phyloP scores from a whole-genome alignment of 2,888 invertebrate genomes.

The Rhingia rostrata region DNA sequence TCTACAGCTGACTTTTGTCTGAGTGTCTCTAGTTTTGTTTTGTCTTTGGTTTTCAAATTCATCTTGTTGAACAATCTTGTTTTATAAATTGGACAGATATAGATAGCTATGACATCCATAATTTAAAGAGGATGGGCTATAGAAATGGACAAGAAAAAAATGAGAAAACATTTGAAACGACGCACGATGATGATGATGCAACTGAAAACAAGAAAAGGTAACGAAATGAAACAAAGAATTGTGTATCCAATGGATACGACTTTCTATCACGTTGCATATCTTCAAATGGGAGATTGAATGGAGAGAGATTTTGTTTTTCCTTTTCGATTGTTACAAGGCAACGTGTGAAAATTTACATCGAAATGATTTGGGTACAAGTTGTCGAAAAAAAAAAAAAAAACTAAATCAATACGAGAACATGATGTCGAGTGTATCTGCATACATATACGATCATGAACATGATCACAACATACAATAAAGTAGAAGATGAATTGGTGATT shows the following conservation, averaged over 20 bases:
- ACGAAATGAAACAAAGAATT: constrained; percentile 29
- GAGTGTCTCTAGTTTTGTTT: constrained; percentile 6
- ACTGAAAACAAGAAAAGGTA: constrained; percentile 40
- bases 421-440: constrained; percentile 33
- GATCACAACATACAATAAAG: constrained; percentile 15
- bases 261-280: constrained; percentile 55
- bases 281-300: neutral
- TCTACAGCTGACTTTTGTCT: constrained; percentile 51
- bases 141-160: constrained; percentile 35
- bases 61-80: constrained; percentile 74
- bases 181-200: constrained; percentile 36
- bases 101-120: constrained; percentile 69
- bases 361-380: constrained; percentile 42
- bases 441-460: constrained; percentile 30
- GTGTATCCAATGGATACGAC: constrained; percentile 45
- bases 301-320: neutral
- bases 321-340: neutral
- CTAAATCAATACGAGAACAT: constrained; percentile 10
- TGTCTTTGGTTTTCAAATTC: constrained; percentile 54
- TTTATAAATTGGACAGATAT: constrained; percentile 73
- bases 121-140: constrained; percentile 38
- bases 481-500: constrained; percentile 12
- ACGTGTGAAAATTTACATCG: constrained; percentile 59
- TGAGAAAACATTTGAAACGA: neutral
- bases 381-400: constrained; percentile 8